A percentile compares a stretch with the other conserved stretches of the same genome.
Evolutionary conservation across 1,140 invertebrate species (phyloP).

Genomic region (Tetranychus urticae): DNA sequence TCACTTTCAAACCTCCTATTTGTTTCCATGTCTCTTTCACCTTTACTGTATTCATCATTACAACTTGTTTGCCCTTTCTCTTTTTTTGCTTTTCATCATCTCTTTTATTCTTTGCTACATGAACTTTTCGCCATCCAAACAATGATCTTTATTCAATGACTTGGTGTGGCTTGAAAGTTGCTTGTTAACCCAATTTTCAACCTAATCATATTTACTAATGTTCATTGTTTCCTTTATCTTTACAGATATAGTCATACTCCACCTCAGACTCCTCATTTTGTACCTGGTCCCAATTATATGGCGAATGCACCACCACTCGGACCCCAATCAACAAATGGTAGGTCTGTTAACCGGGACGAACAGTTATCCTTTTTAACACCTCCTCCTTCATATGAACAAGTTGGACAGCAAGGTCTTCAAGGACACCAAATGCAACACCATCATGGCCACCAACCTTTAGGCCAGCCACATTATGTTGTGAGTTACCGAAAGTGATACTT

Average conservation of each 20-base stretch:
- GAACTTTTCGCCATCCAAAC: no score
- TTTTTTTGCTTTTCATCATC: no score
- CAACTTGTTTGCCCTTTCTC: no score
- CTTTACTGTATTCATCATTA: no score
- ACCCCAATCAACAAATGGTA: background rate
- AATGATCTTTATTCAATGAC: no score
- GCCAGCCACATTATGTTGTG: constrained; percentile 2
- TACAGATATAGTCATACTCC: constrained; percentile 23
- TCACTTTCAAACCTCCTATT: no score
- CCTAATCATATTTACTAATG: no score
- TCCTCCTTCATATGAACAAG: constrained; percentile 10
- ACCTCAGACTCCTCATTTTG: constrained; percentile 22
- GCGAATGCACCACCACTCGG: background rate
- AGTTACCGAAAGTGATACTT: constrained; percentile 1
- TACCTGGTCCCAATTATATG: constrained; percentile 18
- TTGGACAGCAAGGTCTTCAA: constrained; percentile 4
- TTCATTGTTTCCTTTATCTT: background rate
- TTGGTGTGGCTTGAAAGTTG: no score
- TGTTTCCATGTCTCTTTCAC: no score
- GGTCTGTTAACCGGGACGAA: constrained; percentile 3
- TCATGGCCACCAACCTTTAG: background rate
- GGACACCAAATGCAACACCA: constrained; percentile 1
- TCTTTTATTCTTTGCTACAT: no score
- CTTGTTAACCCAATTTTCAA: no score
- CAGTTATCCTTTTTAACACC: constrained; percentile 9